Base-by-base conservation (phyloP, 2,113 vertebrate species). In the Oryzias melastigma region DNA sequence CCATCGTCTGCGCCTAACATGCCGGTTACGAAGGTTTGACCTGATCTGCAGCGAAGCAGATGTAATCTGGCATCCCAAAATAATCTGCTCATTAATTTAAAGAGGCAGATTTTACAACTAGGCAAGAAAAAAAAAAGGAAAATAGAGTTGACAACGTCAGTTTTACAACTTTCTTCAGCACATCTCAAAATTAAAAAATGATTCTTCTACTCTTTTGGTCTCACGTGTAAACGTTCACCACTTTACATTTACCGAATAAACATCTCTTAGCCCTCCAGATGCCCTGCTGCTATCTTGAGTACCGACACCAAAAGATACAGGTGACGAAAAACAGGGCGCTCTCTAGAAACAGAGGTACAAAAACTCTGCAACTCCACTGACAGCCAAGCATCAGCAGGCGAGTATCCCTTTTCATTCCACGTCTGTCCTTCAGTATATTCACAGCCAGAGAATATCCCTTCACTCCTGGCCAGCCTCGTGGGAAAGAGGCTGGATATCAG, bases 401-500 rank as follows among this genome's bases (percentile, higher is more conserved):
- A 64, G 70, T 55, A 65, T 48, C 58, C n/a, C 43, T 75, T 46
- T 27, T 45, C 58, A 52, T 75, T 78, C 65, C 70, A 44, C 51
- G 54, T 44, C 17, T 59, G 71, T 75, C 76, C 67, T 48, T 35
- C 35, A 35, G 10, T 35, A 35, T 66, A 59, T 53, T 57, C 64
- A 63, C 61, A 66, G 69, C 81, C 74, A 80, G 76, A 86, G 80
- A 84, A 81, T 73, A 81, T 78, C 82, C 83, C 76, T 69, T 82
- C 77, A 73, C 65, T 82, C 70, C 83, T 85, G 83, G 83, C 80
- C 68, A 17, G 78, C 76, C 78, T 85, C 68, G 78, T 88, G 86
- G 86, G 85, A 89, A 88, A 77, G 70, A 81, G 62, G 51, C 77
- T 81, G 71, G 72, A 85, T 78, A 84, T 58, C 66, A 72, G 77